phyloP scores from a whole-genome alignment of 1,140 invertebrate genomes.

The Dufourea novaeangliae region DNA sequence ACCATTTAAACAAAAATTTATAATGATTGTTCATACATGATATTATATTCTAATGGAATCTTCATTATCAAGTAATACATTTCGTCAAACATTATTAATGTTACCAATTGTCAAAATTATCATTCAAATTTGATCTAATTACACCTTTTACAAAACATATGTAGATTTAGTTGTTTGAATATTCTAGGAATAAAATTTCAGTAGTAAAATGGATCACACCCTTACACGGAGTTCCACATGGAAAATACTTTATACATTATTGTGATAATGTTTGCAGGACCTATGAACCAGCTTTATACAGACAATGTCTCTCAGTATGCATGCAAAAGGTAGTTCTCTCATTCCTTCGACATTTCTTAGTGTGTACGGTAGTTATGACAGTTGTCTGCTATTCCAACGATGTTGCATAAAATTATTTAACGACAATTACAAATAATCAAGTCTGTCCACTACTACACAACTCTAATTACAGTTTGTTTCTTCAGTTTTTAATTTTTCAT shows the following conservation, averaged over 20 bases:
- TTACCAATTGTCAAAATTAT: too few species aligned
- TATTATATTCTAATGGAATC: too few species aligned
- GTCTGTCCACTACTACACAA: neutral
- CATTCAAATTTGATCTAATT: neutral
- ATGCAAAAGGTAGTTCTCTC: conserved; percentile 69
- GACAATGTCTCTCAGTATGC: conserved; percentile 70
- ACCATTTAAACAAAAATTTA: neutral
- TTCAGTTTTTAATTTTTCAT: neutral
- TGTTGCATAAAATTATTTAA: neutral
- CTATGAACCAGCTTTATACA: conserved; percentile 70
- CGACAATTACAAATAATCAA: neutral
- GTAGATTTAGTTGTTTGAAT: neutral
- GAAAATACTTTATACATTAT: conserved; percentile 53
- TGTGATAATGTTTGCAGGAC: conserved; percentile 68
- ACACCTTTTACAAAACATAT: neutral
- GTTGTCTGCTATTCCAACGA: neutral
- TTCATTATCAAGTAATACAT: too few species aligned
- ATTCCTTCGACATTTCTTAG: conserved; percentile 59
- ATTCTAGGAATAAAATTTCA: neutral
- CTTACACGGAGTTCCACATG: conserved; percentile 42
- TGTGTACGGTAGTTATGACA: conserved; percentile 33
- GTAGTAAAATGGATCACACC: conserved; percentile 30
- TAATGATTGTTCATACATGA: too few species aligned
- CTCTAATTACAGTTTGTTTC: neutral
- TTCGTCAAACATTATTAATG: too few species aligned